Conservation (phyloP, 1,140 invertebrate species). For the Diabrotica undecimpunctata region DNA sequence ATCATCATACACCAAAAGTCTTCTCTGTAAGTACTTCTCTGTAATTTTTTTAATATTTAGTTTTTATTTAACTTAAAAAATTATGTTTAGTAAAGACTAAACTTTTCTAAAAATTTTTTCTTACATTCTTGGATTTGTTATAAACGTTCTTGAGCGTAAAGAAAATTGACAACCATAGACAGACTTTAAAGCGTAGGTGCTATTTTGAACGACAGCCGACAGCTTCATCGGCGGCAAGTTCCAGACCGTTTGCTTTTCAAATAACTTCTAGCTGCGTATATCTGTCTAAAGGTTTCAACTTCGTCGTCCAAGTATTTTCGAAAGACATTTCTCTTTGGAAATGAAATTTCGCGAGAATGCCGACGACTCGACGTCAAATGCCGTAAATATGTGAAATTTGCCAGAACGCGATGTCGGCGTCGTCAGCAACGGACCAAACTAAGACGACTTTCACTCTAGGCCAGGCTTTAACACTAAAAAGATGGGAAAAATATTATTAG, state of each 20-base stretch:
- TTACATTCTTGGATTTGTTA: too few species aligned
- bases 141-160: too few species aligned
- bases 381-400: conserved; percentile 2
- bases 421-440: neutral
- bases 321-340: neutral
- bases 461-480: neutral
- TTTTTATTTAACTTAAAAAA: too few species aligned
- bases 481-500: too few species aligned
- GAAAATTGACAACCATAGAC: too few species aligned
- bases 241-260: conserved; percentile 1
- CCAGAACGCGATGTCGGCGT: neutral
- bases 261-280: conserved; percentile 1
- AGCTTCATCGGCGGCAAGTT: neutral
- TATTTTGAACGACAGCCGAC: neutral
- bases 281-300: conserved; percentile 2
- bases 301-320: neutral
- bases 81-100: too few species aligned
- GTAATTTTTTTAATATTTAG: too few species aligned
- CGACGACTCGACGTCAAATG: neutral
- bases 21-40: too few species aligned
- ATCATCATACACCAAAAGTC: too few species aligned
- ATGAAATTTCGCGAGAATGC: neutral
- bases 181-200: too few species aligned
- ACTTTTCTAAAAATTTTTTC: too few species aligned
- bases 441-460: neutral